Evolutionary conservation across 2,113 vertebrate species (phyloP), one percentile per base, ranked within the genome.

Genomic region (Halichoeres trimaculatus): DNA sequence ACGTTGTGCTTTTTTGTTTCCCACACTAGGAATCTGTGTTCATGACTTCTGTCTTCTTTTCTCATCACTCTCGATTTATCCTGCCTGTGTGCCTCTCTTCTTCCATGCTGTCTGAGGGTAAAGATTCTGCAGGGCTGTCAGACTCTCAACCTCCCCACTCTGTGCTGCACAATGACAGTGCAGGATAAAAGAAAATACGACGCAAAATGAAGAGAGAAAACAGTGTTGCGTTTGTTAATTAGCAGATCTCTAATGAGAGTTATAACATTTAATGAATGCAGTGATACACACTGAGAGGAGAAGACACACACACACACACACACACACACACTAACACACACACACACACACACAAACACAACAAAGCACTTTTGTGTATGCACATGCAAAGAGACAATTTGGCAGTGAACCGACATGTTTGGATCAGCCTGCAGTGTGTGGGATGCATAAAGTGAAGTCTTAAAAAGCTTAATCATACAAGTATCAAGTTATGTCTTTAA

Each of bases 21-120:
- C 77, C 63, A 53, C 58, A 30, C n/a, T 53, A 54, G 40, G 70
- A 85, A 67, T 84, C 70, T 70, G 67, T 24, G 23, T 53, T 43
- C 51, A 38, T 62, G 38, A 80, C 76, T 72, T 77, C 22, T 58
- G n/a, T 65, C 59, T 72, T 40, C 26, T 66, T 41, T 50, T 56
- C 40, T 72, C 64, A 59, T 85, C 65, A 45, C 34, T 80, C 62
- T 40, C 17, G 1, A 74, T 77, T 58, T 14, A 4, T 35, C 48
- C 45, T 17, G 5, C 55, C 38, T 54, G 45, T 19, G 9, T 41
- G 36, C 24, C 17, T 36, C 41, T 60, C n/a, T 65, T 19, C 47
- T 57, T 64, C 62, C 56, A 54, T 1, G 23, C 35, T 4, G 11
- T 35, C 67, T 23, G 56, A 51, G 41, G 12, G 19, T 51, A 38